phyloP scores from a whole-genome alignment of 1,140 invertebrate genomes.

The Drosophila neocordata region DNA sequence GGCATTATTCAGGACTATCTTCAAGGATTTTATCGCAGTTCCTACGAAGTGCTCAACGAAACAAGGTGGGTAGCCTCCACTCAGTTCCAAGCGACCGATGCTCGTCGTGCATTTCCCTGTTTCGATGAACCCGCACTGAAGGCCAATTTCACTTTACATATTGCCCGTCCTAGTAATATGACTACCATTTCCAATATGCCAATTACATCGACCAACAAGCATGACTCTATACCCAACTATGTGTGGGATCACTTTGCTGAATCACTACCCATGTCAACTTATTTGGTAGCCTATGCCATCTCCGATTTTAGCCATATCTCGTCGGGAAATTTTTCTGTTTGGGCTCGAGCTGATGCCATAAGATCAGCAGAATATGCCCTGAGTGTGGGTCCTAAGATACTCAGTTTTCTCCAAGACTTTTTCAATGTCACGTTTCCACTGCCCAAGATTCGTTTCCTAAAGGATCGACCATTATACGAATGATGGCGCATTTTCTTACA shows the following conservation, averaged over 20 bases:
- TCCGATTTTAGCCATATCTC: conserved; percentile 91
- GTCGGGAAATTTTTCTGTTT: conserved; percentile 89
- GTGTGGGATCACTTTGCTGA: conserved; percentile 91
- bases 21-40: conserved; percentile 94
- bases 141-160: conserved; percentile 91
- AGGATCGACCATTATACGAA: conserved; percentile 96
- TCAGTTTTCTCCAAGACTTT: conserved; percentile 93
- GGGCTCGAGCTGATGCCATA: conserved; percentile 92
- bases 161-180: conserved; percentile 89
- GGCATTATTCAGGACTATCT: conserved; percentile 90
- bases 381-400: conserved; percentile 90
- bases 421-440: conserved; percentile 92
- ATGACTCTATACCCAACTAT: conserved; percentile 85
- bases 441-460: conserved; percentile 92
- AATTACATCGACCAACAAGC: conserved; percentile 47
- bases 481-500: conserved; percentile 97
- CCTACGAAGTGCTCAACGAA: conserved; percentile 88
- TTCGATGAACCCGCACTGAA: conserved; percentile 97
- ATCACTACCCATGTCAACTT: conserved; percentile 96
- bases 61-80: conserved; percentile 93
- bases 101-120: conserved; percentile 94
- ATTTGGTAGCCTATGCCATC: conserved; percentile 95
- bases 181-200: conserved; percentile 92
- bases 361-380: conserved; percentile 91
- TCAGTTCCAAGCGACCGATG: conserved; percentile 96